Evolutionary conservation across 2,888 invertebrate genomes (phyloP).

Genomic region (Melanchra persicariae): DNA sequence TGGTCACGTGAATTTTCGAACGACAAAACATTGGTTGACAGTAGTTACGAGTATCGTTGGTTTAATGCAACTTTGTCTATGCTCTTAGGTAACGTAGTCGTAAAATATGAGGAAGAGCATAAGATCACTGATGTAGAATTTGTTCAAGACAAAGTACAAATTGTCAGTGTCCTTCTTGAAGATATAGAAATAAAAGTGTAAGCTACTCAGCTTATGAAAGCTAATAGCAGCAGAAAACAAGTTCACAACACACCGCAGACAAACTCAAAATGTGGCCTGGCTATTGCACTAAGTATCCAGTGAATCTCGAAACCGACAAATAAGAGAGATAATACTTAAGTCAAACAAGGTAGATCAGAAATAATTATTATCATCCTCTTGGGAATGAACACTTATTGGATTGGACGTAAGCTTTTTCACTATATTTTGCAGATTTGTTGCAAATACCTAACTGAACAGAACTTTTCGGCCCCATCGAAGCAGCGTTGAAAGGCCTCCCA

Average conservation of each 20-base stretch:
- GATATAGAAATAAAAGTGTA: not conserved
- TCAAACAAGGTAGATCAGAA: not conserved
- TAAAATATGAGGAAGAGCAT: not conserved
- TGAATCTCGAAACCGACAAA: not conserved
- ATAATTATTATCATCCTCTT: not conserved
- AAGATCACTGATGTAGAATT: not conserved
- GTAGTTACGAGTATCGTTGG: not conserved
- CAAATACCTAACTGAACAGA: no score
- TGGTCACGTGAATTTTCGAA: not conserved
- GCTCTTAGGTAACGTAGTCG: not conserved
- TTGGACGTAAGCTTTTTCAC: not conserved
- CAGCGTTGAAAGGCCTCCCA: no score
- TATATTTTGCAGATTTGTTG: not conserved
- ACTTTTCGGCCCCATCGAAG: no score
- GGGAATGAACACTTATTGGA: not conserved
- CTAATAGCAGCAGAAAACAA: no score
- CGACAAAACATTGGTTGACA: not conserved
- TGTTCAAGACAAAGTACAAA: not conserved
- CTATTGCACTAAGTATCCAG: not conserved
- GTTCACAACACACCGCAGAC: not conserved
- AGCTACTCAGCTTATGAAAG: not conserved
- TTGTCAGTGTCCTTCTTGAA: not conserved
- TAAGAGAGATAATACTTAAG: not conserved
- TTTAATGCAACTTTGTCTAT: not conserved
- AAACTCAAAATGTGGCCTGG: not conserved